A percentile compares a stretch with the other conserved stretches of the same genome.
Conservation (phyloP, 2,888 invertebrate genomes). For the Tinea semifulvella region DNA sequence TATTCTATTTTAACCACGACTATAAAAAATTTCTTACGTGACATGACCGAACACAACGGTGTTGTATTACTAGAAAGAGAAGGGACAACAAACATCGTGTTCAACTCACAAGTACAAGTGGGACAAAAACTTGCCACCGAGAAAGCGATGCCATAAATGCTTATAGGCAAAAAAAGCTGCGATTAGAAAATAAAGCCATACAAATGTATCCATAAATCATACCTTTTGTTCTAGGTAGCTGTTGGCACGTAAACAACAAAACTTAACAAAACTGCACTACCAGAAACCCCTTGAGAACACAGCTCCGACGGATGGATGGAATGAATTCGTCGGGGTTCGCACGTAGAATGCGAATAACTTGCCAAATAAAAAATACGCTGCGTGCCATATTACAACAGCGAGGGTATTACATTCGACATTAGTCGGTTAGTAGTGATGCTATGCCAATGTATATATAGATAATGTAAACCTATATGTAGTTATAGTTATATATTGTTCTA, state of each 20-base stretch:
- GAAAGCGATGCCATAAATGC: conserved; percentile 67
- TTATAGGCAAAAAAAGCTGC: conserved; percentile 42
- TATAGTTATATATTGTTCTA: background rate
- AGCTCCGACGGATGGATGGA: conserved; percentile 67
- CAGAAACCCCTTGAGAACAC: conserved; percentile 63
- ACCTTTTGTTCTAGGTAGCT: conserved; percentile 58
- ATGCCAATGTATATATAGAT: background rate
- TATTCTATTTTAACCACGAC: conserved; percentile 41
- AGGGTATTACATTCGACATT: background rate
- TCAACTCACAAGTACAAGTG: background rate
- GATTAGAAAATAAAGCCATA: conserved; percentile 31
- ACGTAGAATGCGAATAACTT: conserved; percentile 13
- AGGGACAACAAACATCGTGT: conserved; percentile 46
- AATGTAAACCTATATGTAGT: background rate
- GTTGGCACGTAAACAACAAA: conserved; percentile 61
- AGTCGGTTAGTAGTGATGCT: conserved; percentile 9
- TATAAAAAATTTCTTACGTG: conserved; percentile 65
- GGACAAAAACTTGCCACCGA: conserved; percentile 37
- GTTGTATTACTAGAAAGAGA: conserved; percentile 66
- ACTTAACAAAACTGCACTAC: conserved; percentile 59
- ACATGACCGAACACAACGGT: conserved; percentile 67
- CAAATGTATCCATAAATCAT: conserved; percentile 30
- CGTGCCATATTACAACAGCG: background rate
- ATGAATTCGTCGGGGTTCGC: conserved; percentile 51
- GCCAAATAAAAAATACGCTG: conserved; percentile 4